Percentiles rank a stretch among this genome's conserved stretches.
Evolutionary conservation across 2,797 vertebrate genomes (phyloP).

Genomic region (Falco berigora): DNA sequence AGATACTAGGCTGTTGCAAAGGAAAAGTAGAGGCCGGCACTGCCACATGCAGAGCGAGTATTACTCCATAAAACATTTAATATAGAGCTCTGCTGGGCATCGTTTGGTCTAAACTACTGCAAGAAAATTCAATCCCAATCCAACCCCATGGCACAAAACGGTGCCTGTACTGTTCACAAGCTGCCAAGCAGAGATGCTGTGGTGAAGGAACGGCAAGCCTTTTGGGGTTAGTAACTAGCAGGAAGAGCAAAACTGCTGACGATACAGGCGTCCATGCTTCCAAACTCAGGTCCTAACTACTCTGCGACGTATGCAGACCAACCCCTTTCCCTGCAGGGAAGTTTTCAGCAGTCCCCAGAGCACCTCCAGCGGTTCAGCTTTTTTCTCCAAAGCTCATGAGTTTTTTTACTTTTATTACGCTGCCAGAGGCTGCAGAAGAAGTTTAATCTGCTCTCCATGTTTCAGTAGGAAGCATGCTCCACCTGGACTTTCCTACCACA

Average conservation of each 20-base stretch:
- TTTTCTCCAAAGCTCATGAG: neutral
- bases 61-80: constrained; percentile 49
- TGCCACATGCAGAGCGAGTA: neutral
- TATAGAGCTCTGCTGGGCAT: constrained; percentile 49
- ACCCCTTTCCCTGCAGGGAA: neutral
- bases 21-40: neutral
- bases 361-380: neutral
- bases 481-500: neutral
- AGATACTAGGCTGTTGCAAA: neutral
- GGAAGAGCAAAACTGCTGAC: neutral
- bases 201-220: neutral
- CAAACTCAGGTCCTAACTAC: neutral
- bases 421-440: neutral
- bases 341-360: neutral
- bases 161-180: neutral
- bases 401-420: neutral
- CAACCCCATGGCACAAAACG: neutral
- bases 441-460: neutral
- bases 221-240: neutral
- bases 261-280: neutral
- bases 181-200: neutral
- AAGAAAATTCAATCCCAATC: constrained; percentile 6
- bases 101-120: constrained; percentile 35
- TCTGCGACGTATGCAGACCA: neutral
- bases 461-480: neutral